A percentile compares a stretch with the other conserved stretches of the same genome.
phyloP scores from a whole-genome alignment of 2,797 vertebrate genomes.

The Rhabdomys pumilio region DNA sequence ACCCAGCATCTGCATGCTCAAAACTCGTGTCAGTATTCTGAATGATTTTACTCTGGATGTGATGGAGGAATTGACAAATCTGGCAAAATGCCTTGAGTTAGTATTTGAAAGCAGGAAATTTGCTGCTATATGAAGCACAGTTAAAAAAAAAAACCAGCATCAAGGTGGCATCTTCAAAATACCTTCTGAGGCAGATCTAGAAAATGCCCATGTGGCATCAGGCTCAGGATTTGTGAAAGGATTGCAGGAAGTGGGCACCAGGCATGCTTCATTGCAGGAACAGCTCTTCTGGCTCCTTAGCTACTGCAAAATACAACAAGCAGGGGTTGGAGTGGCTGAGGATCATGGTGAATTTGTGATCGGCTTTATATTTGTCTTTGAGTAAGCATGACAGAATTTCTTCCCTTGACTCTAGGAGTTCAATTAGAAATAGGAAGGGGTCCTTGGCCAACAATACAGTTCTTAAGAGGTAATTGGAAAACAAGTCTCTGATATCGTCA shows the following conservation, averaged over 20 bases:
- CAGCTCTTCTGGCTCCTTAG: slow-evolving; percentile 96
- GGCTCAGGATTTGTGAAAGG: slow-evolving; percentile 94
- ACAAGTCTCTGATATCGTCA: slow-evolving; percentile 95
- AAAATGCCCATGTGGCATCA: slow-evolving; percentile 95
- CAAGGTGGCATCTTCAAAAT: slow-evolving; percentile 96
- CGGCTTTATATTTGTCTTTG: slow-evolving; percentile 96
- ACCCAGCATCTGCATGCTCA: slow-evolving; percentile 94
- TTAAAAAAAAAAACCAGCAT: slow-evolving; percentile 87
- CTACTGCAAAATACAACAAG: slow-evolving; percentile 93
- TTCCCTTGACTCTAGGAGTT: slow-evolving; percentile 97
- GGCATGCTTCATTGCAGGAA: slow-evolving; percentile 95
- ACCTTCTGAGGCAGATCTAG: slow-evolving; percentile 94
- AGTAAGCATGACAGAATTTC: slow-evolving; percentile 92
- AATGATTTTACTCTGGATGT: slow-evolving; percentile 92
- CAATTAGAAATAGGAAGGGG: slow-evolving; percentile 94
- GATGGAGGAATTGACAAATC: slow-evolving; percentile 87
- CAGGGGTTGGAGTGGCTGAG: slow-evolving; percentile 93
- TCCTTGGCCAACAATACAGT: slow-evolving; percentile 95
- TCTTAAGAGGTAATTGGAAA: slow-evolving; percentile 93
- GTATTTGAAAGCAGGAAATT: slow-evolving; percentile 99
- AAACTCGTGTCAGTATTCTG: slow-evolving; percentile 95
- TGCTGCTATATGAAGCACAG: slow-evolving; percentile 97
- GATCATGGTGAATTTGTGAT: slow-evolving; percentile 94
- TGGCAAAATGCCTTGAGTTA: slow-evolving; percentile 94
- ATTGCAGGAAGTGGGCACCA: slow-evolving; percentile 91